phyloP scores from a whole-genome alignment of 2,888 invertebrate species.

The Polydrusus tereticollis region DNA sequence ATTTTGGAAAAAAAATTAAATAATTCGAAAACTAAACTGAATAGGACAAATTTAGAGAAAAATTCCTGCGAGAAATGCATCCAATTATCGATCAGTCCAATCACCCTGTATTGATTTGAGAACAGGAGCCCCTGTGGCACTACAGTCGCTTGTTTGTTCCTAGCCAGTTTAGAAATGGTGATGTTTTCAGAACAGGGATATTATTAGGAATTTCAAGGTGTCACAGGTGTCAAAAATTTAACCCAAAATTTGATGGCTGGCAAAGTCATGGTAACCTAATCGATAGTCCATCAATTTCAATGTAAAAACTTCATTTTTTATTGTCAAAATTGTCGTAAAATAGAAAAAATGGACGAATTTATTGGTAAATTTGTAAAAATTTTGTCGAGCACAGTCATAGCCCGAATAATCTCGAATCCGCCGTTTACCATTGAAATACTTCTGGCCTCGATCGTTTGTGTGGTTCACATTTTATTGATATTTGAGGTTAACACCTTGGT shows the following conservation, averaged over 20 bases:
- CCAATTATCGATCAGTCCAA: no score
- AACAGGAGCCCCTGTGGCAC: no score
- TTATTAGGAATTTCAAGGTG: no score
- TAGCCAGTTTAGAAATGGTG: no score
- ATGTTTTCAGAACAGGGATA: no score
- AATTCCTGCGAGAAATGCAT: no score
- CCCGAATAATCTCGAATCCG: conserved; percentile 60
- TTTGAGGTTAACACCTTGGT: conserved; percentile 58
- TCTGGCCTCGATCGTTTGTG: conserved; percentile 56
- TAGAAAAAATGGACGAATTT: conserved; percentile 57
- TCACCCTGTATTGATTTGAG: no score
- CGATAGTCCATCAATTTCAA: neutral
- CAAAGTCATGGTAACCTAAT: neutral
- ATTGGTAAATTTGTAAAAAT: conserved; percentile 54
- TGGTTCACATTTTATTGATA: conserved; percentile 57
- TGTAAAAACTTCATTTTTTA: conserved; percentile 18
- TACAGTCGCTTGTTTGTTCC: no score
- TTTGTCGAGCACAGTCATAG: conserved; percentile 57
- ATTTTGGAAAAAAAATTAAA: no score
- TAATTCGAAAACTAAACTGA: no score
- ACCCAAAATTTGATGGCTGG: neutral
- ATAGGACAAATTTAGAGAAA: no score
- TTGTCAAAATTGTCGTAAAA: conserved; percentile 40
- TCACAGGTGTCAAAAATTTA: neutral
- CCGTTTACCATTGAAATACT: conserved; percentile 60